Percentiles rank a stretch among this genome's conserved stretches.
These are phyloP conservation scores for Proterorhinus semilunaris DNA, from an alignment of 2,113 vertebrate species.

Conservation along the genomic window DNA sequence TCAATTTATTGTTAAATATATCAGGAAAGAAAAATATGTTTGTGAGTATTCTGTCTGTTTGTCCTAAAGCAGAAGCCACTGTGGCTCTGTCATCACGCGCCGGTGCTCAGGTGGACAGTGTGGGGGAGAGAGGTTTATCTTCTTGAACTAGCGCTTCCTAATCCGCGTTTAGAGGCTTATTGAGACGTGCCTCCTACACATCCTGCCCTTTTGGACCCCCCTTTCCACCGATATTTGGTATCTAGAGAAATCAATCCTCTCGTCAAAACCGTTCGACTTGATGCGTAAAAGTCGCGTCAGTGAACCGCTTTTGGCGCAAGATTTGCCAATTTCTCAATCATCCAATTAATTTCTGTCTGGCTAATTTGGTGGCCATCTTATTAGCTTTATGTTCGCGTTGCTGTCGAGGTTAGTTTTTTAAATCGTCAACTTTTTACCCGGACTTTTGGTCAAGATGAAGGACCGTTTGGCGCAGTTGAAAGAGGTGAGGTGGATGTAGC, in stretches of 20 bases:
- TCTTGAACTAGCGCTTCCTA: constrained; percentile 67
- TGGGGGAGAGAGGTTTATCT: constrained; percentile 56
- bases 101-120: not conserved
- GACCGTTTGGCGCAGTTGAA: constrained; percentile 92
- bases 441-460: constrained; percentile 80
- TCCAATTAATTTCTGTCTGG: constrained; percentile 10
- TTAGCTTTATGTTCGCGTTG: constrained; percentile 2
- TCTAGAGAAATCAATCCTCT: not conserved
- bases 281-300: not conserved
- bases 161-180: constrained; percentile 79
- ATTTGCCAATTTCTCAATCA: constrained; percentile 8
- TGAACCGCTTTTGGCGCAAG: not conserved
- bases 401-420: not conserved
- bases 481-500: constrained; percentile 75
- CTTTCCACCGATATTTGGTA: not conserved
- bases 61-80: not conserved
- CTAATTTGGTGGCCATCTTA: constrained; percentile 31
- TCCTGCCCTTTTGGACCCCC: constrained; percentile 11
- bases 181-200: constrained; percentile 44
- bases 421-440: not conserved
- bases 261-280: not conserved
- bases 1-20: too few relatives aligned
- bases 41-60: too few relatives aligned
- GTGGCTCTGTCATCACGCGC: not conserved
- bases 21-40: too few relatives aligned